Evolutionary conservation across 2,797 vertebrate species (phyloP).

Genomic region (Thalassophryne amazonica): DNA sequence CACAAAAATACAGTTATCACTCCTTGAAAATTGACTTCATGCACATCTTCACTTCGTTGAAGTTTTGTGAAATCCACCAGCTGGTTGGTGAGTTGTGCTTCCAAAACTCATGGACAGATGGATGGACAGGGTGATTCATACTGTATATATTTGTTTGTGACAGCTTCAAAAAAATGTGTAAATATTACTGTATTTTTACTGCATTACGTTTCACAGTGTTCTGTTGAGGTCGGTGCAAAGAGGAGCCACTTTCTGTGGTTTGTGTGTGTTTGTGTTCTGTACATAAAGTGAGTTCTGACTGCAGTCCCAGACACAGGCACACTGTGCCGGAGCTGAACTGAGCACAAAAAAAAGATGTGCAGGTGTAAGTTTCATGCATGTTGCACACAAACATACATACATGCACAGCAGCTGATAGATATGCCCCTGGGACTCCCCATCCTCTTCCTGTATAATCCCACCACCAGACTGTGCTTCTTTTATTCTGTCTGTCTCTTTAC

Average conservation of each 20-base stretch:
- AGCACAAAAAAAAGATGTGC: conserved; percentile 52
- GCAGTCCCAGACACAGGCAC: conserved; percentile 43
- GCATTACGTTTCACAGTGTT: conserved; percentile 10
- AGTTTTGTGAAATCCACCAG: no score
- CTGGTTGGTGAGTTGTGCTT: no score
- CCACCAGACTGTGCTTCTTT: neutral
- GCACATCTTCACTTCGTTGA: no score
- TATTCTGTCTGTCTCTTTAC: neutral
- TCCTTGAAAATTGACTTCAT: no score
- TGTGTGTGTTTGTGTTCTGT: neutral
- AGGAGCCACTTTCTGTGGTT: neutral
- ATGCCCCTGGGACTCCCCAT: conserved; percentile 23
- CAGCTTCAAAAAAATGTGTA: no score
- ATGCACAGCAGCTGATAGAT: conserved; percentile 37
- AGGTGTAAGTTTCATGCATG: conserved; percentile 63
- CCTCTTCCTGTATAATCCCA: conserved; percentile 40
- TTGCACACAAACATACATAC: conserved; percentile 24
- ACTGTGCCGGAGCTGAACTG: conserved; percentile 38
- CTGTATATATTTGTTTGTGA: no score
- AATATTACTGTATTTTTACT: no score
- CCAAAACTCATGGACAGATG: no score
- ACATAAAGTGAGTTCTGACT: conserved; percentile 40
- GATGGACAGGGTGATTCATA: no score
- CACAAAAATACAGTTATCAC: no score
- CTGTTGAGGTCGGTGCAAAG: conserved; percentile 1